phyloP scores from a whole-genome alignment of 1,140 invertebrate genomes.

The Nebria ingens region DNA sequence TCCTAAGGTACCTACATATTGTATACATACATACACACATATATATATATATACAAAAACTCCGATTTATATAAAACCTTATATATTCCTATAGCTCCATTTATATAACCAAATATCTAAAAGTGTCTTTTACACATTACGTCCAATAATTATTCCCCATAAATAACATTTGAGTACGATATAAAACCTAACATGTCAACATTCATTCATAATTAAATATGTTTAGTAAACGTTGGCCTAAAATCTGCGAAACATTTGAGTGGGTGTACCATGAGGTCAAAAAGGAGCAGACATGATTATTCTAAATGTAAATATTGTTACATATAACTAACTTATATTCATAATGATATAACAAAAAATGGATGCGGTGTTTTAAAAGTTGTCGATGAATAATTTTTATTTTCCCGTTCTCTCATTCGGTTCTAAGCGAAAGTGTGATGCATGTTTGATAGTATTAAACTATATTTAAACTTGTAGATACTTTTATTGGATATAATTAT shows the following conservation, averaged over 20 bases:
- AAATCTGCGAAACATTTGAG: not conserved
- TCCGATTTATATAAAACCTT: too few relatives aligned
- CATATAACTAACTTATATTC: constrained; percentile 30
- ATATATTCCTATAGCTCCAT: too few relatives aligned
- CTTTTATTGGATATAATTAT: constrained; percentile 17
- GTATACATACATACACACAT: too few relatives aligned
- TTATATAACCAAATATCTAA: too few relatives aligned
- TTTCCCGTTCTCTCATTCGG: constrained; percentile 17
- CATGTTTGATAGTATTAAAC: constrained; percentile 20
- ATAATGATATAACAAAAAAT: constrained; percentile 22
- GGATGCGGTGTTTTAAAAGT: constrained; percentile 21
- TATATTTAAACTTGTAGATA: constrained; percentile 16
- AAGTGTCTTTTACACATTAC: too few relatives aligned
- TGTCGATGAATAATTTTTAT: not conserved
- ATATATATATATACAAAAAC: too few relatives aligned
- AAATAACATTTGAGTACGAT: too few relatives aligned
- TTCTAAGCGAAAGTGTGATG: constrained; percentile 19
- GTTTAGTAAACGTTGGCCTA: constrained; percentile 1
- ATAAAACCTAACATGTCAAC: too few relatives aligned
- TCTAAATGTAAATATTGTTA: constrained; percentile 39
- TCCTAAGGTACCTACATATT: too few relatives aligned
- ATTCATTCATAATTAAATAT: too few relatives aligned
- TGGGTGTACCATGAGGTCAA: not conserved
- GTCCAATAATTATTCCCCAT: too few relatives aligned
- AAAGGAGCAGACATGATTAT: constrained; percentile 33